Conservation (phyloP, 2,888 invertebrate species). For the Microplitis deprimator region DNA sequence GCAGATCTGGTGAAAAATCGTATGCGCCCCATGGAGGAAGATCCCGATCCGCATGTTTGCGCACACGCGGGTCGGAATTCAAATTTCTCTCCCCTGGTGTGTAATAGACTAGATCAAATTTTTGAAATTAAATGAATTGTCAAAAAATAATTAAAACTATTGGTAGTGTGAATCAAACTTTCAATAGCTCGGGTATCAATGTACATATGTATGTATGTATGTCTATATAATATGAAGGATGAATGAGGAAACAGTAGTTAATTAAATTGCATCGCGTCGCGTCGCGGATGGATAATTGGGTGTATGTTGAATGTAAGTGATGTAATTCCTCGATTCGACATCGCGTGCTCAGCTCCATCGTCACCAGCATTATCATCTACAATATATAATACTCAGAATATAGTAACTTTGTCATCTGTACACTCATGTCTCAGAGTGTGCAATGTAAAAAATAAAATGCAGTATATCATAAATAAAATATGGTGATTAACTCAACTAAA, state of each 20-base stretch:
- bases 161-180: no score
- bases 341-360: conserved; percentile 6
- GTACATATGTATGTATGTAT: no score
- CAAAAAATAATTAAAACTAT: no score
- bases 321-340: conserved; percentile 32
- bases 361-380: neutral
- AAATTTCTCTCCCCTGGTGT: no score
- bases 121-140: no score
- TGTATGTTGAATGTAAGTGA: conserved; percentile 43
- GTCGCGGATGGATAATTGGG: conserved; percentile 45
- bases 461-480: neutral
- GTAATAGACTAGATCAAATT: no score
- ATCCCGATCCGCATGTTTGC: no score
- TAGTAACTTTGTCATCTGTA: neutral
- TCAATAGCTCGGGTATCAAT: no score
- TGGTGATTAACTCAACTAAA: neutral
- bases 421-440: neutral
- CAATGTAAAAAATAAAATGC: neutral
- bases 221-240: neutral
- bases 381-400: neutral
- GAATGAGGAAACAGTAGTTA: conserved; percentile 27
- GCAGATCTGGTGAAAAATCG: no score
- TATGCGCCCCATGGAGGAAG: no score
- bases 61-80: no score
- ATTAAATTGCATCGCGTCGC: conserved; percentile 39